Evolutionary conservation across 1,140 invertebrate species (phyloP), one percentile per base, ranked within the genome.

Genomic region (Camponotus floridanus): DNA sequence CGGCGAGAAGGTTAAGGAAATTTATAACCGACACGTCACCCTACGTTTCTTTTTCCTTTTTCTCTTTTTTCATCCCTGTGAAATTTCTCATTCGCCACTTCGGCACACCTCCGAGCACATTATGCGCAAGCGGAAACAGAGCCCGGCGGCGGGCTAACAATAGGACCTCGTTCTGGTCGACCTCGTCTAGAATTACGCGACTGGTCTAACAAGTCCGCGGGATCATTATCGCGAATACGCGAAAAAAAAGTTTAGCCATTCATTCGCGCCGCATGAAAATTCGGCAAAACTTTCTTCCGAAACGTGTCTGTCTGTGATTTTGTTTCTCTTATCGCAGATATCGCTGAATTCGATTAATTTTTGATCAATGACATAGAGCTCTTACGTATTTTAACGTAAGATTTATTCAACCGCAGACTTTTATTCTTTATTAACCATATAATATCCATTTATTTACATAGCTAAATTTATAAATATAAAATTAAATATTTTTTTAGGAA

Each of bases 81-180:
- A 80, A 86, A 86, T 80, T 87, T 80, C 74, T 73, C 57, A 7
- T 87, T 81, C 79, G 39, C 76, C 51, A 68, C 70, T 85, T 87
- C 39, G 71, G 83, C 18, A 65, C 70, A 65, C 33, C 61, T 67
- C 26, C 42, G 15, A 7, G 31, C 68, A 68, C n/a, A 83, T 83
- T 83, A 74, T 48, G 68, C 39, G 26, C 76, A 39, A 11, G 51
- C n/a, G 31, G 57, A 51, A 83, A 83, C 68, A 73, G 61, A 83
- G 55, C 68, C 39, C 26, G 57, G 39, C 68, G 68, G n/a, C 11
- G 76, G 33, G 45, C 15, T 73, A 83, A 83, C 79, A 83, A 83
- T 83, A 39, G 68, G 36, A 59, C 59, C 79, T 45, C 42, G 9
- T 45, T 45, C 42, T 45, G 9, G 45, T 48, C 81, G 79, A 62